These are phyloP conservation scores for Andrena flavipes DNA, from an alignment of 2,888 invertebrate species.

Conservation along the genomic window DNA sequence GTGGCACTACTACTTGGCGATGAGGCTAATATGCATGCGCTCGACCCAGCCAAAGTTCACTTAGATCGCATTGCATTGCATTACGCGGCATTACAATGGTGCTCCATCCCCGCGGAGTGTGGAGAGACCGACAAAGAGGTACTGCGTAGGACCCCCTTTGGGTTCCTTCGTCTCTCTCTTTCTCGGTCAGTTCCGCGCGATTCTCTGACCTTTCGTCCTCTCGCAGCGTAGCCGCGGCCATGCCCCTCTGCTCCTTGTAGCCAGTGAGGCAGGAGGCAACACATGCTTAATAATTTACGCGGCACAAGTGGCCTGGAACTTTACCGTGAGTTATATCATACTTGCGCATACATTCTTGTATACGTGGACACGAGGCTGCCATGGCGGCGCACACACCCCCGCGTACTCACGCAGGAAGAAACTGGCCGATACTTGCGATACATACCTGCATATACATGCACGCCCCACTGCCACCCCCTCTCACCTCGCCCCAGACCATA, in stretches of 20 bases:
- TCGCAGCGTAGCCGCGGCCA: slow-evolving; percentile 18
- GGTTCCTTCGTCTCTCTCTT: slow-evolving; percentile 34
- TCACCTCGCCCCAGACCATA: slow-evolving; percentile 39
- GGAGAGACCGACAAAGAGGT: slow-evolving; percentile 34
- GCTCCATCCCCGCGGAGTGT: slow-evolving; percentile 40
- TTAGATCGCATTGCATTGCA: slow-evolving; percentile 75
- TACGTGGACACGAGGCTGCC: slow-evolving; percentile 59
- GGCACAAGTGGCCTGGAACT: slow-evolving; percentile 79
- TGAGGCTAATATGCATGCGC: slow-evolving; percentile 78
- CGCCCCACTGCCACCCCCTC: slow-evolving; percentile 16
- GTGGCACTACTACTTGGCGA: slow-evolving; percentile 70
- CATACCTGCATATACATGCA: slow-evolving; percentile 25
- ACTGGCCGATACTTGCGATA: slow-evolving; percentile 62
- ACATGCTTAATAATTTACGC: slow-evolving; percentile 80
- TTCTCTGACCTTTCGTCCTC: slow-evolving; percentile 68
- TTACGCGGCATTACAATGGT: slow-evolving; percentile 75
- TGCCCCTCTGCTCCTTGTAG: slow-evolving; percentile 12
- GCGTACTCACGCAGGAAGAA: slow-evolving; percentile 41
- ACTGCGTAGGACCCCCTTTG: slow-evolving; percentile 24
- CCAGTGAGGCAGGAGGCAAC: slow-evolving; percentile 70
- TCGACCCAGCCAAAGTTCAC: slow-evolving; percentile 77
- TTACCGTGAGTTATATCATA: slow-evolving; percentile 79
- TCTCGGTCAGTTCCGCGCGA: slow-evolving; percentile 13
- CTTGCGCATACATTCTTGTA: slow-evolving; percentile 71
- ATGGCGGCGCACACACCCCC: slow-evolving; percentile 12